A percentile compares a stretch with the other conserved stretches of the same genome.
Conservation (phyloP, 2,888 invertebrate genomes). For the Hyposoter didymator region DNA sequence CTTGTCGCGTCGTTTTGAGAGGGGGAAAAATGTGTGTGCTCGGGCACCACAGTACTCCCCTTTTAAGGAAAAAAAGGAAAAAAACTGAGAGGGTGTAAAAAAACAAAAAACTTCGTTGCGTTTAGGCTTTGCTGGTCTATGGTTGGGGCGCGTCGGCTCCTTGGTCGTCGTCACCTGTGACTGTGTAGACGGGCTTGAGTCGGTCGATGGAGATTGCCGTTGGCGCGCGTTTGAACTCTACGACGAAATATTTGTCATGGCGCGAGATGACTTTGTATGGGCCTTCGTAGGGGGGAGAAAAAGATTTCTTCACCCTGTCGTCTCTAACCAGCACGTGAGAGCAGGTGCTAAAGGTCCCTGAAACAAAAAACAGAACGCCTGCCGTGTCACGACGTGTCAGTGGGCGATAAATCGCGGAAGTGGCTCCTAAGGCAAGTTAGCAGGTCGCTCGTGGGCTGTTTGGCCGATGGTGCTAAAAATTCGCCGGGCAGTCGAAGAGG, state of each 20-base stretch:
- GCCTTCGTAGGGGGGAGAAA: neutral
- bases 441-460: neutral
- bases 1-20: no score
- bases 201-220: neutral
- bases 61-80: no score
- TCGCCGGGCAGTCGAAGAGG: slow-evolving; percentile 71
- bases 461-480: slow-evolving; percentile 65
- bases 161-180: neutral
- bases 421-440: neutral
- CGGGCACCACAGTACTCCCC: no score
- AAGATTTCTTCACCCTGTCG: neutral
- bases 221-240: neutral
- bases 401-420: neutral
- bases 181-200: neutral
- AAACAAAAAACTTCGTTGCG: no score
- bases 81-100: no score
- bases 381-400: neutral
- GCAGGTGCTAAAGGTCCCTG: neutral
- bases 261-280: neutral
- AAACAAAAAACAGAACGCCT: neutral
- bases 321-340: neutral
- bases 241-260: neutral
- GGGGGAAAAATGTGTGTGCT: no score
- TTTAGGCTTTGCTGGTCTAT: no score
- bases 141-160: no score